These are phyloP conservation scores for Exaiptasia diaphana DNA, from an alignment of 64 coral and sea anemone species.

Conservation along the genomic window DNA sequence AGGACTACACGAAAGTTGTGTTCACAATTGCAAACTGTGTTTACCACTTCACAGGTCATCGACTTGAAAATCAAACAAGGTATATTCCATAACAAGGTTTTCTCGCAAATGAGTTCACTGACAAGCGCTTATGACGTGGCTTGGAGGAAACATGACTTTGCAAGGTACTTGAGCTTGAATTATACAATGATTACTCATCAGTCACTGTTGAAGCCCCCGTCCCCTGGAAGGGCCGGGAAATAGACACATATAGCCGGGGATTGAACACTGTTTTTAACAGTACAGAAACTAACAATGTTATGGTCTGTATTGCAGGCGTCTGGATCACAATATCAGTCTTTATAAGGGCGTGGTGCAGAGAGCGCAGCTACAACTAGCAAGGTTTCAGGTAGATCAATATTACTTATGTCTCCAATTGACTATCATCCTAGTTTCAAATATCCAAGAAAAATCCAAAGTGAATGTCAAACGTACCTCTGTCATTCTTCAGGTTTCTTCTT, in stretches of 20 bases:
- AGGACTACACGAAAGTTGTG: no score
- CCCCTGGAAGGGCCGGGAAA: no score
- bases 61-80: slow-evolving; percentile 78
- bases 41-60: slow-evolving; percentile 43
- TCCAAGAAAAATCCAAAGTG: no score
- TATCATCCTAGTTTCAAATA: no score
- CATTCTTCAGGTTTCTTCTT: no score
- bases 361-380: slow-evolving; percentile 87
- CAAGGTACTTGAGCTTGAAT: slow-evolving; percentile 28
- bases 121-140: slow-evolving; percentile 92
- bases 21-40: no score
- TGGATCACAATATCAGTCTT: slow-evolving; percentile 84
- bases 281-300: no score
- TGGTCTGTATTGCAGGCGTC: slow-evolving; percentile 59
- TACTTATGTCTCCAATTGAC: neutral
- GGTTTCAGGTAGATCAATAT: slow-evolving; percentile 98
- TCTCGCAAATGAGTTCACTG: slow-evolving; percentile 73
- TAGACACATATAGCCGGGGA: no score
- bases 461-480: no score
- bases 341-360: slow-evolving; percentile 96
- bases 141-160: slow-evolving; percentile 98
- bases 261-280: no score
- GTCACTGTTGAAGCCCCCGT: neutral
- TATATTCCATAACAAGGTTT: slow-evolving; percentile 52
- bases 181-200: neutral